phyloP scores from a whole-genome alignment of 1,140 invertebrate genomes.

The Brachionus rotundiformis region DNA sequence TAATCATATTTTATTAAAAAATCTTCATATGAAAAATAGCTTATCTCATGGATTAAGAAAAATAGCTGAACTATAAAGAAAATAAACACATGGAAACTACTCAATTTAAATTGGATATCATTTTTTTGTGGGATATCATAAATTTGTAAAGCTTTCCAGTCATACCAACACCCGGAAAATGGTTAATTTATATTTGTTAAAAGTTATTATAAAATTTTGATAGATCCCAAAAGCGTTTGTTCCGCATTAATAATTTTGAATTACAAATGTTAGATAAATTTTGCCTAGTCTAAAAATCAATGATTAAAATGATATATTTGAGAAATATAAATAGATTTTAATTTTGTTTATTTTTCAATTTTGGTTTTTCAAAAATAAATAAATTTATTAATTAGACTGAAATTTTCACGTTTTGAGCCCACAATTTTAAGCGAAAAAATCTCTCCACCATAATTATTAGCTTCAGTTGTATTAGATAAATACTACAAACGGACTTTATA shows the following conservation, averaged over 20 bases:
- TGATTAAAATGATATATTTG: neutral
- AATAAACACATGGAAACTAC: constrained; percentile 9
- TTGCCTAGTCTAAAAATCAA: neutral
- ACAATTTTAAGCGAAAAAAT: neutral
- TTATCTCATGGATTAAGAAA: constrained; percentile 38
- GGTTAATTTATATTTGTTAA: neutral
- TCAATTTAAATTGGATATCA: neutral
- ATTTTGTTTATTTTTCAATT: constrained; percentile 43
- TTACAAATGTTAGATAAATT: neutral
- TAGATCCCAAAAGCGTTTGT: neutral
- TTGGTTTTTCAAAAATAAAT: constrained; percentile 26
- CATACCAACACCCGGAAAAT: neutral
- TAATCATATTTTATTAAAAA: constrained; percentile 16
- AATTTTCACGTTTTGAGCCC: neutral
- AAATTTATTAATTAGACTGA: constrained; percentile 25
- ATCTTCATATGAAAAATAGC: constrained; percentile 3
- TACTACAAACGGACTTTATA: neutral
- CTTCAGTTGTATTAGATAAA: neutral
- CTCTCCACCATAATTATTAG: neutral
- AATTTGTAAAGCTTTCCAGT: neutral
- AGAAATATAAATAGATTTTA: constrained; percentile 5
- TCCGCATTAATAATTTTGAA: constrained; percentile 1
- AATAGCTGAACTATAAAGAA: constrained; percentile 1
- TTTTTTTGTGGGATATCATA: neutral
- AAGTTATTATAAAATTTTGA: neutral